Percentiles rank a stretch among this genome's conserved stretches.
phyloP scores from a whole-genome alignment of 2,797 vertebrate species.

The Pteropus rufus region DNA sequence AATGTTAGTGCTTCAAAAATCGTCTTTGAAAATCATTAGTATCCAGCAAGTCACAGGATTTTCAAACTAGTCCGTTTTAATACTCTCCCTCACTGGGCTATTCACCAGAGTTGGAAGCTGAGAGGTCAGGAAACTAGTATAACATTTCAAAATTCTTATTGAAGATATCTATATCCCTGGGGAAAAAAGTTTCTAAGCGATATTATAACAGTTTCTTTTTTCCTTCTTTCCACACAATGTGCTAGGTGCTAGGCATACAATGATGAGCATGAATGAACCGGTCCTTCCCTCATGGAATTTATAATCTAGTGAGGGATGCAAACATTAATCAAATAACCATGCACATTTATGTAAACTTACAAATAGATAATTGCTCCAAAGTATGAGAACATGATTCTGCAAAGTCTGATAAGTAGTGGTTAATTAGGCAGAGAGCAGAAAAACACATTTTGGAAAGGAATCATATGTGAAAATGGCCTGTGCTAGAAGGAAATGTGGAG shows the following conservation, averaged over 20 bases:
- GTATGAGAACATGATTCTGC: background rate
- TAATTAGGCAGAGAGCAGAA: background rate
- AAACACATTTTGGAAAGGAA: background rate
- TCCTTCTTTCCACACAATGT: background rate
- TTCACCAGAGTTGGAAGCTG: background rate
- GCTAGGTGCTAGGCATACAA: background rate
- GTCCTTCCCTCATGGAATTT: background rate
- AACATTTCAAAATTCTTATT: slow-evolving; percentile 6
- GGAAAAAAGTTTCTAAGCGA: background rate
- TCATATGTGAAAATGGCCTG: background rate
- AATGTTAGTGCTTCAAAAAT: background rate
- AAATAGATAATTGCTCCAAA: background rate
- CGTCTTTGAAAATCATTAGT: background rate
- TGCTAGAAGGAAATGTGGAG: background rate
- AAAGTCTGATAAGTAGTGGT: background rate
- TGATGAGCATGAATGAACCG: background rate
- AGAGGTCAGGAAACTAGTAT: background rate
- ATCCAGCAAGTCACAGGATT: background rate
- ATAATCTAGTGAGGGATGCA: background rate
- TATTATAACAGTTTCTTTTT: background rate
- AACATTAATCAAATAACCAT: background rate
- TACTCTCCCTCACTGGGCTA: background rate
- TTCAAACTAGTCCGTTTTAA: background rate
- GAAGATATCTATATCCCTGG: background rate
- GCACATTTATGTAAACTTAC: background rate